phyloP scores from a whole-genome alignment of 2,797 vertebrate species.

The Urosaurus nigricauda region DNA sequence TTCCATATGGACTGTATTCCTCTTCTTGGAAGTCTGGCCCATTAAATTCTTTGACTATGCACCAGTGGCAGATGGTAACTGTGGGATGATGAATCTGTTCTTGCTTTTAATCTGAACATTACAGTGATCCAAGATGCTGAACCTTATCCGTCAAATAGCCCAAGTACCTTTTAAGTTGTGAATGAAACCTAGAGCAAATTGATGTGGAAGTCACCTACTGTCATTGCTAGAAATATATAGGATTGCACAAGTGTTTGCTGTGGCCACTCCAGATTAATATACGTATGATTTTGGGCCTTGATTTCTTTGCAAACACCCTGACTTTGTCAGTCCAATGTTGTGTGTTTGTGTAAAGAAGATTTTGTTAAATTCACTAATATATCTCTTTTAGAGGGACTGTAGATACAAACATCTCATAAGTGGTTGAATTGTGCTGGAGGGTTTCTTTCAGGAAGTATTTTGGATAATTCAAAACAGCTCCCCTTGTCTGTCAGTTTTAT shows the following conservation, averaged over 20 bases:
- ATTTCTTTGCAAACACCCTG: neutral
- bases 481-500: neutral
- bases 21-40: neutral
- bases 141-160: too few relatives aligned
- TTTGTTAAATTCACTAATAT: neutral
- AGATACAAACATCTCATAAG: neutral
- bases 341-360: neutral
- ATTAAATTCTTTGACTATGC: neutral
- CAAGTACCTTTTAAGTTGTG: too few relatives aligned
- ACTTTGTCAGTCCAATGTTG: neutral
- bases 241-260: neutral
- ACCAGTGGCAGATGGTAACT: too few relatives aligned
- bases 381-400: conserved; percentile 28
- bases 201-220: too few relatives aligned
- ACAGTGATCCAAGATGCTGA: too few relatives aligned
- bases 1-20: neutral
- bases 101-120: too few relatives aligned
- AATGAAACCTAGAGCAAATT: too few relatives aligned
- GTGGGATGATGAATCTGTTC: too few relatives aligned
- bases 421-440: neutral
- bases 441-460: neutral
- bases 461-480: conserved; percentile 25
- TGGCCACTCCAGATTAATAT: neutral
- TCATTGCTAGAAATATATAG: neutral
- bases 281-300: neutral